Evolutionary conservation across 1,140 invertebrate genomes (phyloP), one percentile per base, ranked within the genome.

Genomic region (Anastrepha obliqua): DNA sequence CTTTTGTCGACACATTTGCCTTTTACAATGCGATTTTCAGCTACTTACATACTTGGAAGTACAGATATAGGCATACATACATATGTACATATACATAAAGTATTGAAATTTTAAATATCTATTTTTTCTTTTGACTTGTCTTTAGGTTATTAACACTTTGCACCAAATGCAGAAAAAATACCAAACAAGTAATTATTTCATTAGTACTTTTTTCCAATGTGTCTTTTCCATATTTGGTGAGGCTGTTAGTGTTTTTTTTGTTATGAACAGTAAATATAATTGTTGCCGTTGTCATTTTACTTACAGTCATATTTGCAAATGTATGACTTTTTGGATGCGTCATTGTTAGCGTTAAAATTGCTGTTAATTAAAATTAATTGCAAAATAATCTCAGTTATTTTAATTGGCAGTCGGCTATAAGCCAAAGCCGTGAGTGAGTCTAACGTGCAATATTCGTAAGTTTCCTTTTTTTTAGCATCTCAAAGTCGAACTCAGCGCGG

Each of bases 301-400:
- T 55, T 81, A 81, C 74, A 55, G 11, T 7, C 17, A 9, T 67
- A 17, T 5, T 29, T 39, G 29, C 29, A 29, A 15, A 7, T 67
- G 29, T 67, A 67, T 67, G 7, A 55, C 20, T 42, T 86, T 59
- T 47, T 62, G 85, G 60, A 20, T 67, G 86, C 51, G 60, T 65
- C 65, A 87, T 67, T 87, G 60, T 51, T 67, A 87, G 65, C 60
- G 47, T 65, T 55, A 64, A 87, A 87, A 87, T 87, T 67, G 65
- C 60, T 70, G 64, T 87, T 87, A 87, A 87, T 87, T 87, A 87
- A 70, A 87, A 65, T 67, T 87, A 87, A 87, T 87, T 87, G 64
- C 64, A 55, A 87, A 87, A 65, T 87, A 87, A 87, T 87, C 86
- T 87, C 64, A 87, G 64, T 64, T 67, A 87, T 87, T 87, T 87